Evolutionary conservation across 1,140 invertebrate genomes (phyloP).

Genomic region (Bombus affinis): DNA sequence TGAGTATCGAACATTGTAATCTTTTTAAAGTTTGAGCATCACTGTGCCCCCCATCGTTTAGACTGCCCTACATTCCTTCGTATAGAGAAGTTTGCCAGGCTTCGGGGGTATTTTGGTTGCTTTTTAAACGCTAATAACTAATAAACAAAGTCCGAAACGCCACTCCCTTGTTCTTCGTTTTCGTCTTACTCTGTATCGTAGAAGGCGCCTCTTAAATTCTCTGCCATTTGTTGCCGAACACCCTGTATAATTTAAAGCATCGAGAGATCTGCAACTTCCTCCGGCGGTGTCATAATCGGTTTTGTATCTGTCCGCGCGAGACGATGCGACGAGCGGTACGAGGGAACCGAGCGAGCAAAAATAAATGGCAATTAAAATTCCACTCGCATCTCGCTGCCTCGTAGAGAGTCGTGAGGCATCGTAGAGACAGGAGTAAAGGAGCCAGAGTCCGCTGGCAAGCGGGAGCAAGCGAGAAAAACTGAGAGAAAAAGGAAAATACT

Average conservation of each 20-base stretch:
- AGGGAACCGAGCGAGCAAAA: constrained; percentile 57
- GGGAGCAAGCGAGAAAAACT: not conserved
- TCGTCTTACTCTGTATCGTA: not conserved
- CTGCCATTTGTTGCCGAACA: not conserved
- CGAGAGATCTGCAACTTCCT: constrained; percentile 62
- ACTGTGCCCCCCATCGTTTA: not conserved
- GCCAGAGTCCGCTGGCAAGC: not conserved
- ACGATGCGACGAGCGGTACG: constrained; percentile 51
- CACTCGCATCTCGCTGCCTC: constrained; percentile 61
- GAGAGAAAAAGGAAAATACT: constrained; percentile 5
- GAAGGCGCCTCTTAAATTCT: not conserved
- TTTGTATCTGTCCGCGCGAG: constrained; percentile 62
- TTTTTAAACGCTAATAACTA: not conserved
- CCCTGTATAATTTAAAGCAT: constrained; percentile 58
- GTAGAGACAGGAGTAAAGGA: constrained; percentile 26
- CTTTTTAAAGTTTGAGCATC: not conserved
- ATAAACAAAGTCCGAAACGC: not conserved
- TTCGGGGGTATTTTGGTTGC: not conserved
- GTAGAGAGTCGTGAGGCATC: constrained; percentile 47
- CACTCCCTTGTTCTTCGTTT: not conserved
- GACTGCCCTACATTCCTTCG: not conserved
- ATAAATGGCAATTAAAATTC: constrained; percentile 71
- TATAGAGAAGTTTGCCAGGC: not conserved
- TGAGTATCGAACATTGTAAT: not conserved
- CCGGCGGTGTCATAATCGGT: constrained; percentile 65